These are phyloP conservation scores for Mesoligia furuncula DNA, from an alignment of 2,888 invertebrate species.

Conservation along the genomic window DNA sequence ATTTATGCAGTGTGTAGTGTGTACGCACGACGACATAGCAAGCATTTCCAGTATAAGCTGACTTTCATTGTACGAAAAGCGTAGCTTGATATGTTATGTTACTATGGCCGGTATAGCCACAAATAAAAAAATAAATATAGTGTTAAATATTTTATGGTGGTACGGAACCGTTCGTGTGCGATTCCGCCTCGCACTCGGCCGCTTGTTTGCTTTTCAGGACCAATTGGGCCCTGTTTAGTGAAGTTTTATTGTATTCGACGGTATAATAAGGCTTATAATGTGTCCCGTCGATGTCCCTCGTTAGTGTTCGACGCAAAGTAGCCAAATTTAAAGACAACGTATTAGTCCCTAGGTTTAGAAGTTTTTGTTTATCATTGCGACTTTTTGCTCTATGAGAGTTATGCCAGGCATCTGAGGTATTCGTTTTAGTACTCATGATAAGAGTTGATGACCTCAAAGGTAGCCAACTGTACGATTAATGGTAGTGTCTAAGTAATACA, in stretches of 20 bases:
- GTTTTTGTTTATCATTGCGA: constrained; percentile 35
- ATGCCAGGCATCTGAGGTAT: not conserved
- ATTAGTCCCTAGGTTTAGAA: constrained; percentile 37
- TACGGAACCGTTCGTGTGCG: not conserved
- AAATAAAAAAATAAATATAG: not conserved
- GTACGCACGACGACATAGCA: not conserved
- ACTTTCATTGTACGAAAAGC: not conserved
- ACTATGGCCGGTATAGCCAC: not conserved
- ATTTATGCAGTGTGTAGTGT: not conserved
- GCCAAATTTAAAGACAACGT: constrained; percentile 30
- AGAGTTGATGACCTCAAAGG: constrained; percentile 3
- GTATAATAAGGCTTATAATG: constrained; percentile 31
- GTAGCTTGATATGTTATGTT: not conserved
- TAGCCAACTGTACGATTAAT: not conserved
- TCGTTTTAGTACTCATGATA: constrained; percentile 12
- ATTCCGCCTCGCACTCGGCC: not conserved
- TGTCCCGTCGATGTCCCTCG: constrained; percentile 28
- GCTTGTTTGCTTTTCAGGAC: constrained; percentile 48
- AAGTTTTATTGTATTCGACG: constrained; percentile 37
- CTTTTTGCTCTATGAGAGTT: constrained; percentile 16
- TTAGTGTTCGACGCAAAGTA: constrained; percentile 18
- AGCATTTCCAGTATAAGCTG: not conserved
- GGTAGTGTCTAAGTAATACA: not conserved
- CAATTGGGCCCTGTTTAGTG: constrained; percentile 44
- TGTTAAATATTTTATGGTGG: not conserved